phyloP scores from a whole-genome alignment of 2,113 vertebrate species.

The Elachura formosa region DNA sequence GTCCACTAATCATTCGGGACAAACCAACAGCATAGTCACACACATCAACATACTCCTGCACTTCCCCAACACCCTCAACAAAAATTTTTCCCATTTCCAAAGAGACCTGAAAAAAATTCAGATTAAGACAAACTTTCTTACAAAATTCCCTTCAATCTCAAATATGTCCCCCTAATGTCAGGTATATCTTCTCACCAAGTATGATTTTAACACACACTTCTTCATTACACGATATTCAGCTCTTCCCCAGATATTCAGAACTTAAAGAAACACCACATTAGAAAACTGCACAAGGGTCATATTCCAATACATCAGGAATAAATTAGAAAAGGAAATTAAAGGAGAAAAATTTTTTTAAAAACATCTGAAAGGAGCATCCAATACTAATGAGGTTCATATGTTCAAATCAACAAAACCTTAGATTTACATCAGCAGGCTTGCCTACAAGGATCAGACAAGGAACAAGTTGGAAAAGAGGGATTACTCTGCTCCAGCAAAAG shows the following conservation, averaged over 20 bases:
- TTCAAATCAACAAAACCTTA: neutral
- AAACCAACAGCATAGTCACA: conserved; percentile 97
- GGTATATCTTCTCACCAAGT: neutral
- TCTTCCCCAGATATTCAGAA: neutral
- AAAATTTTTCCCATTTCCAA: conserved; percentile 98
- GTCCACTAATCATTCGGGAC: conserved; percentile 94
- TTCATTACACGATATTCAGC: neutral
- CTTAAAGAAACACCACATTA: neutral
- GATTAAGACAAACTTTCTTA: neutral
- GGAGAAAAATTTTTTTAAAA: neutral
- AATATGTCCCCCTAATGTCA: neutral
- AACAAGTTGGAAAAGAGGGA: neutral
- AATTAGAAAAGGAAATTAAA: neutral
- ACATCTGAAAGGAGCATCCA: neutral
- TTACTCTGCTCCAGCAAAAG: neutral
- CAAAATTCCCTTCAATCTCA: neutral
- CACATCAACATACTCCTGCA: conserved; percentile 94
- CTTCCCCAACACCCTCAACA: conserved; percentile 93
- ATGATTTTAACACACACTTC: neutral
- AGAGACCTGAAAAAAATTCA: conserved; percentile 78
- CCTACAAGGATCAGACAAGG: rapidly evolving
- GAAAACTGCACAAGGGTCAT: neutral
- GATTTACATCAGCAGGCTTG: neutral
- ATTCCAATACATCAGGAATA: neutral
- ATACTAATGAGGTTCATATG: neutral